These are phyloP conservation scores for Todiramphus chloris DNA, from an alignment of 2,113 vertebrate species.

Conservation along the genomic window DNA sequence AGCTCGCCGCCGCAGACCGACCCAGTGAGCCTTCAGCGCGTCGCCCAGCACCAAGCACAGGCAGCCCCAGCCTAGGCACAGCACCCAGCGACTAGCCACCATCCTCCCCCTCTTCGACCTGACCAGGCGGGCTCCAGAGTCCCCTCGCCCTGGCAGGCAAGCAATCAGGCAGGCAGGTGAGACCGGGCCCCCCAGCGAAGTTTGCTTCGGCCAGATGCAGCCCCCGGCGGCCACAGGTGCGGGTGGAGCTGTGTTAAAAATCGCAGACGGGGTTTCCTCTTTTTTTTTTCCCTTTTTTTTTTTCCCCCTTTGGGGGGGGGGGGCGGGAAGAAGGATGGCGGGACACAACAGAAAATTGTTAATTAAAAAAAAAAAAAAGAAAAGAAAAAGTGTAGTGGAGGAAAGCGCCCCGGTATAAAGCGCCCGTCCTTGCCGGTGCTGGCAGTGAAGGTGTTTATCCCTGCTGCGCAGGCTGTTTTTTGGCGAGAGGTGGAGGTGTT, in stretches of 20 bases:
- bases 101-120: conserved; percentile 53
- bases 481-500: background rate
- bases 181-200: background rate
- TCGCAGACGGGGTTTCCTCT: background rate
- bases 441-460: background rate
- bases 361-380: background rate
- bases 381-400: background rate
- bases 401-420: background rate
- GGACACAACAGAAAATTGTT: no score
- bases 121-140: background rate
- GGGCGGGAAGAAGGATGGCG: background rate
- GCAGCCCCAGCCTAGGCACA: conserved; percentile 80
- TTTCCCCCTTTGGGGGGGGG: background rate
- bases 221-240: background rate
- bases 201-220: background rate
- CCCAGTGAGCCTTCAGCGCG: conserved; percentile 40
- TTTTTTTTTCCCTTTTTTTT: background rate
- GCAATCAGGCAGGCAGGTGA: background rate
- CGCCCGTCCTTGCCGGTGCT: background rate
- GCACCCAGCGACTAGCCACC: conserved; percentile 71
- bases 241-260: background rate
- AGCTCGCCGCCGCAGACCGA: conserved; percentile 24
- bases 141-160: background rate
- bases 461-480: background rate
- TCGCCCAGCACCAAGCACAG: conserved; percentile 75